phyloP scores from a whole-genome alignment of 2,797 vertebrate genomes.

The Sebastolobus alascanus region DNA sequence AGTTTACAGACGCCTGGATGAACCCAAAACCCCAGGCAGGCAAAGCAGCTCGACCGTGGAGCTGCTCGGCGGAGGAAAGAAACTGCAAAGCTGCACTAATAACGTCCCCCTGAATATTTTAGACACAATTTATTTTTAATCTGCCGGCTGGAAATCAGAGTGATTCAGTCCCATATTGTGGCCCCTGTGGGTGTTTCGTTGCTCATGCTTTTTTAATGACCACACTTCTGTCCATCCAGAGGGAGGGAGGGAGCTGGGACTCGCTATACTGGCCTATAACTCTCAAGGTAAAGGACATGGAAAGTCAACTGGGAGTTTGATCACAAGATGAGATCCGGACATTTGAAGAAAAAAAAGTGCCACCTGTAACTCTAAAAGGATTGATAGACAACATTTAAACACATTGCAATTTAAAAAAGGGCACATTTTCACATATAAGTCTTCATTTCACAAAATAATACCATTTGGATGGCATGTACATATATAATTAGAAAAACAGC shows the following conservation, averaged over 20 bases:
- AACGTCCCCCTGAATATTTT: conserved; percentile 84
- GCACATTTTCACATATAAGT: background rate
- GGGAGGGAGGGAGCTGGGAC: conserved; percentile 41
- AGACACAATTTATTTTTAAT: conserved; percentile 86
- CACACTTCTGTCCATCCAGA: conserved; percentile 71
- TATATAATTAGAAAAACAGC: background rate
- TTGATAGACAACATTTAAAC: background rate
- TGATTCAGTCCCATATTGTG: conserved; percentile 83
- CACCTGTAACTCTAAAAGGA: conserved; percentile 5
- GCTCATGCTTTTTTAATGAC: conserved; percentile 84
- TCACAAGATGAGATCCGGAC: conserved; percentile 15
- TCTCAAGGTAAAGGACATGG: conserved; percentile 37
- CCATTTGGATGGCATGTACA: background rate
- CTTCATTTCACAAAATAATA: background rate
- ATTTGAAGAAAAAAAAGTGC: background rate
- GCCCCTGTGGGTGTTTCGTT: conserved; percentile 73
- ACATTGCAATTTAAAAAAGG: background rate
- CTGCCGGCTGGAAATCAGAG: conserved; percentile 79
- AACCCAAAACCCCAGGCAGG: conserved; percentile 56
- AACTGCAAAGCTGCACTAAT: conserved; percentile 78
- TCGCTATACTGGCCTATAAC: conserved; percentile 35
- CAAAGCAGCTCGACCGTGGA: conserved; percentile 60
- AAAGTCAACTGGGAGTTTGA: conserved; percentile 12
- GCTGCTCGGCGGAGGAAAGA: conserved; percentile 58
- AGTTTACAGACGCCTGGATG: conserved; percentile 47